These are phyloP conservation scores for Carpatolechia fugitivella DNA, from an alignment of 2,888 invertebrate genomes.

Conservation along the genomic window DNA sequence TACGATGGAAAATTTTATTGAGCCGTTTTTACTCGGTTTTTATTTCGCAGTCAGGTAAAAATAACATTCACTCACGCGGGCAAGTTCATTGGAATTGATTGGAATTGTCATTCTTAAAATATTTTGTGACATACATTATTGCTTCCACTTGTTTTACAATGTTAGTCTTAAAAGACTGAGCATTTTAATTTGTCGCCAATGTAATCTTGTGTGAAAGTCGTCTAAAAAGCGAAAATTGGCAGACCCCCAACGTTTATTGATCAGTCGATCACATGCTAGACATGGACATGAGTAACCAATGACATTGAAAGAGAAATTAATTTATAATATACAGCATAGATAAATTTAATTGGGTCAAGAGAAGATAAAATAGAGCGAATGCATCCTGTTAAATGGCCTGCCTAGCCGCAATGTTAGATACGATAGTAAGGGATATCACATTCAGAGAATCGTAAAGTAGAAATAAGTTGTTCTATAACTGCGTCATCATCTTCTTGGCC, in stretches of 20 bases:
- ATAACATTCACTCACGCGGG: conserved; percentile 11
- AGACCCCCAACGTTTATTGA: conserved; percentile 39
- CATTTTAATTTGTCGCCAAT: background rate
- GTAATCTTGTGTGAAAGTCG: conserved; percentile 25
- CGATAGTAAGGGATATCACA: background rate
- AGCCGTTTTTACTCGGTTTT: no score
- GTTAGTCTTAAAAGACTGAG: background rate
- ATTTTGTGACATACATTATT: conserved; percentile 25
- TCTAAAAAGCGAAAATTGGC: conserved; percentile 43
- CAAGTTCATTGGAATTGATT: conserved; percentile 56
- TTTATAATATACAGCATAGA: conserved; percentile 8
- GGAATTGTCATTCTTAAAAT: conserved; percentile 47
- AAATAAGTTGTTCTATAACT: conserved; percentile 1
- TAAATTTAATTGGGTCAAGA: conserved; percentile 22
- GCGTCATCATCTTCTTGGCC: conserved; percentile 20
- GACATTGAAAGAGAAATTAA: conserved; percentile 30
- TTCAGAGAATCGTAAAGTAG: background rate
- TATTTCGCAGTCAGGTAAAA: background rate
- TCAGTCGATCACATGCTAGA: conserved; percentile 45
- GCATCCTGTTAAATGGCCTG: background rate
- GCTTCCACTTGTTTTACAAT: background rate
- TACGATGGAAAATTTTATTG: no score
- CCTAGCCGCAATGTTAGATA: background rate
- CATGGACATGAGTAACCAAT: conserved; percentile 34
- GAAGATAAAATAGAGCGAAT: conserved; percentile 1